These are phyloP conservation scores for Alloscopus bannaensis DNA, from an alignment of 2,888 invertebrate species.

Conservation along the genomic window DNA sequence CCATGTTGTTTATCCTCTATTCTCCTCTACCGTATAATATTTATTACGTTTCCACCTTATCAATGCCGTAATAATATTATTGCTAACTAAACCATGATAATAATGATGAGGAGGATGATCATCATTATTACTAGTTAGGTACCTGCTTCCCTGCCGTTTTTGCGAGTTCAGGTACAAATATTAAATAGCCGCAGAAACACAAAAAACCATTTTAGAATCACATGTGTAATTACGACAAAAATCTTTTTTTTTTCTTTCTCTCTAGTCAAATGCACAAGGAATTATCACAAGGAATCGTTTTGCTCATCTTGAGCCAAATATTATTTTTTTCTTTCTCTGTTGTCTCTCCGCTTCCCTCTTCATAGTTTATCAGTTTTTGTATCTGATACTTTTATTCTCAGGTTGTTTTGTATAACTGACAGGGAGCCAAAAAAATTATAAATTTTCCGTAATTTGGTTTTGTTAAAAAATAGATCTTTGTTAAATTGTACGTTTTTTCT, in stretches of 20 bases:
- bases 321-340: slow-evolving; percentile 1
- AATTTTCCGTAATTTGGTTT: too few relatives aligned
- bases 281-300: not conserved
- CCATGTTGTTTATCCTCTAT: not conserved
- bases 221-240: slow-evolving; percentile 17
- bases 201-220: slow-evolving; percentile 25
- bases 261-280: not conserved
- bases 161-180: not conserved
- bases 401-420: too few relatives aligned
- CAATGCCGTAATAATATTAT: too few relatives aligned
- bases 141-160: not conserved
- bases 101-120: slow-evolving; percentile 14
- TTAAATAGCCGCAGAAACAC: not conserved
- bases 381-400: not conserved
- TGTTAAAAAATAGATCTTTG: too few relatives aligned
- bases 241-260: not conserved
- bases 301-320: not conserved
- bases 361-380: not conserved
- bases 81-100: slow-evolving; percentile 29
- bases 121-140: slow-evolving; percentile 7
- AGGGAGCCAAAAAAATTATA: too few relatives aligned
- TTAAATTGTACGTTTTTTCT: too few relatives aligned
- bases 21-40: not conserved
- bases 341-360: too few relatives aligned
- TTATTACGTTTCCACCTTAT: slow-evolving; percentile 1